A percentile compares a stretch with the other conserved stretches of the same genome.
Conservation (phyloP, 2,888 invertebrate species). For the Sphaerophoria rueppellii region DNA sequence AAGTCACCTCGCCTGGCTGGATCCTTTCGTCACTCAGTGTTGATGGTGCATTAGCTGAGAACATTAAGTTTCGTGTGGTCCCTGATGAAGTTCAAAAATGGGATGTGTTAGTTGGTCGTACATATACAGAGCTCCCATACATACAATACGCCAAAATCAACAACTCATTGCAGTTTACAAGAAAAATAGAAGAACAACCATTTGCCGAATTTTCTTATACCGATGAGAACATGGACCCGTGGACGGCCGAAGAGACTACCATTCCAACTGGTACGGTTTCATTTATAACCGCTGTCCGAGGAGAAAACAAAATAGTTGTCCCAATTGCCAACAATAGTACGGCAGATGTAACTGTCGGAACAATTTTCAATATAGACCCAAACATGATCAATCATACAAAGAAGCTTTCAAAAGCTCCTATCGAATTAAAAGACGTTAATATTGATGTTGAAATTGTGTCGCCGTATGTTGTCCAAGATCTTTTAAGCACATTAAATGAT, state of each 20-base stretch:
- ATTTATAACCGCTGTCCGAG: slow-evolving; percentile 2
- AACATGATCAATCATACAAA: neutral
- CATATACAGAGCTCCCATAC: slow-evolving; percentile 1
- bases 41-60: too few relatives aligned
- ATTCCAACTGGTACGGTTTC: slow-evolving; percentile 16
- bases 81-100: slow-evolving; percentile 14
- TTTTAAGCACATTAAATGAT: neutral
- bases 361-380: neutral
- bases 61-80: slow-evolving; percentile 7
- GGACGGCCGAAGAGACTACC: slow-evolving; percentile 7
- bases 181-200: slow-evolving; percentile 1
- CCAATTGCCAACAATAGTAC: slow-evolving; percentile 4
- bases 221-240: neutral
- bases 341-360: neutral
- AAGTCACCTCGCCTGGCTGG: slow-evolving; percentile 2
- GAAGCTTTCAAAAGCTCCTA: neutral
- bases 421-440: slow-evolving; percentile 2
- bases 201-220: slow-evolving; percentile 2
- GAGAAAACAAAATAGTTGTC: neutral
- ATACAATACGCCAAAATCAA: slow-evolving; percentile 1
- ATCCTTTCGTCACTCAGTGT: neutral
- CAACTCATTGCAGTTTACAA: neutral
- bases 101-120: slow-evolving; percentile 4
- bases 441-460: neutral
- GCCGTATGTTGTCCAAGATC: neutral